Evolutionary conservation across 2,113 vertebrate species (phyloP).

Genomic region (Polyodon spathula): DNA sequence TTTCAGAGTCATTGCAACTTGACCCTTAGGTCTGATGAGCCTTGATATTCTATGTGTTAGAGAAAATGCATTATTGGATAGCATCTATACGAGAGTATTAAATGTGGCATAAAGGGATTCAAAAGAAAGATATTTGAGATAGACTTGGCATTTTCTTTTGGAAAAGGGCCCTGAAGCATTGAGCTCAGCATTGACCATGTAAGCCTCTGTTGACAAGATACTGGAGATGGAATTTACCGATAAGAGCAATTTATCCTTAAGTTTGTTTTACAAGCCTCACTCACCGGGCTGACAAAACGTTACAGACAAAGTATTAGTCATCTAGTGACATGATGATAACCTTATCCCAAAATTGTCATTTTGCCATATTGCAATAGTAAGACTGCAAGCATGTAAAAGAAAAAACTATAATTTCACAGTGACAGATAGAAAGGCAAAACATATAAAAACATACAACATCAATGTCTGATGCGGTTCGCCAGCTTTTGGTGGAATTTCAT

Average conservation of each 20-base stretch:
- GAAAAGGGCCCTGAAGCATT: conserved; percentile 40
- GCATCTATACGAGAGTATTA: conserved; percentile 52
- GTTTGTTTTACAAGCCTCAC: conserved; percentile 38
- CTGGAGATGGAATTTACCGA: conserved; percentile 54
- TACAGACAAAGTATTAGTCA: conserved; percentile 16
- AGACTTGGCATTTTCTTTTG: conserved; percentile 42
- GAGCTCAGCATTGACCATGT: conserved; percentile 40
- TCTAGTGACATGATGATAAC: conserved; percentile 11
- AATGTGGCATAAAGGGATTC: conserved; percentile 45
- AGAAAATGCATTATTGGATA: conserved; percentile 39
- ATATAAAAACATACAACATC: conserved; percentile 33
- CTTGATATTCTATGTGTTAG: background rate
- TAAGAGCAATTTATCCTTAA: conserved; percentile 55
- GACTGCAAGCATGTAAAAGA: conserved; percentile 31
- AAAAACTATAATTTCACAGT: conserved; percentile 32
- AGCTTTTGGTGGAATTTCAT: conserved; percentile 10
- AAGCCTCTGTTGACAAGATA: conserved; percentile 48
- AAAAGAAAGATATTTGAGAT: conserved; percentile 44
- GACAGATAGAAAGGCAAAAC: conserved; percentile 31
- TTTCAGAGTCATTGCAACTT: conserved; percentile 43
- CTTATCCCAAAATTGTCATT: conserved; percentile 11
- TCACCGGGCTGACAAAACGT: conserved; percentile 1
- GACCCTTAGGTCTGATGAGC: conserved; percentile 28
- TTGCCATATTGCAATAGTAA: conserved; percentile 6
- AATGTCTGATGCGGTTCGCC: background rate